Conservation (phyloP, 2,113 vertebrate genomes). For the Struthio camelus region DNA sequence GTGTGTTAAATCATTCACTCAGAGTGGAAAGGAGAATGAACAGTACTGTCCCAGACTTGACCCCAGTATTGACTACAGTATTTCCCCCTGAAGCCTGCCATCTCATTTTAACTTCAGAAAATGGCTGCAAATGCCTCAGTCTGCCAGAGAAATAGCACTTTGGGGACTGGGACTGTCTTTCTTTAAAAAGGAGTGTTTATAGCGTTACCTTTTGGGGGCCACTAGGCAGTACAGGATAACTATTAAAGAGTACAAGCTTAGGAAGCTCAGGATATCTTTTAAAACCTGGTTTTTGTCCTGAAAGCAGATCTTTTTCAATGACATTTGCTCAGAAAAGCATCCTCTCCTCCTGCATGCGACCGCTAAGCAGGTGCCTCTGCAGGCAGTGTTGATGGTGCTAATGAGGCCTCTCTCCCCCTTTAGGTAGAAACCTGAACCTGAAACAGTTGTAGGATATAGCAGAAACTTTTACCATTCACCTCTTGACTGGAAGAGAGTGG, state of each 20-base stretch:
- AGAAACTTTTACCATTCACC: neutral
- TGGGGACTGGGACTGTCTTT: neutral
- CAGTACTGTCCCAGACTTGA: neutral
- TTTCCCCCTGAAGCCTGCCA: neutral
- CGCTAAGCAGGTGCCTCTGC: neutral
- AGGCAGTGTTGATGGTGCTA: neutral
- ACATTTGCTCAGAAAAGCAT: neutral
- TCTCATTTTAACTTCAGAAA: neutral
- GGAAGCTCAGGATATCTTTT: neutral
- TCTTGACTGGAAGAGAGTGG: neutral
- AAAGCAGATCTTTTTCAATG: neutral
- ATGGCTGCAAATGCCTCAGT: neutral
- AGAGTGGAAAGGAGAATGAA: neutral
- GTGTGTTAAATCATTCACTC: neutral
- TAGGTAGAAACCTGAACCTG: neutral
- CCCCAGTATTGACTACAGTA: fast-evolving
- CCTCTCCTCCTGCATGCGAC: neutral
- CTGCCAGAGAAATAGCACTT: neutral
- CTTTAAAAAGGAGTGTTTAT: neutral
- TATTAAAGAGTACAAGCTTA: neutral
- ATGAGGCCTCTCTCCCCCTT: neutral
- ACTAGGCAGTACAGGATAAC: neutral
- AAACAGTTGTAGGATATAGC: neutral
- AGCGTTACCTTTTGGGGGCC: neutral
- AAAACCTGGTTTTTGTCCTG: neutral